A percentile compares a stretch with the other conserved stretches of the same genome.
Evolutionary conservation across 2,888 invertebrate genomes (phyloP).

Genomic region (Holacanthella duospinosa): DNA sequence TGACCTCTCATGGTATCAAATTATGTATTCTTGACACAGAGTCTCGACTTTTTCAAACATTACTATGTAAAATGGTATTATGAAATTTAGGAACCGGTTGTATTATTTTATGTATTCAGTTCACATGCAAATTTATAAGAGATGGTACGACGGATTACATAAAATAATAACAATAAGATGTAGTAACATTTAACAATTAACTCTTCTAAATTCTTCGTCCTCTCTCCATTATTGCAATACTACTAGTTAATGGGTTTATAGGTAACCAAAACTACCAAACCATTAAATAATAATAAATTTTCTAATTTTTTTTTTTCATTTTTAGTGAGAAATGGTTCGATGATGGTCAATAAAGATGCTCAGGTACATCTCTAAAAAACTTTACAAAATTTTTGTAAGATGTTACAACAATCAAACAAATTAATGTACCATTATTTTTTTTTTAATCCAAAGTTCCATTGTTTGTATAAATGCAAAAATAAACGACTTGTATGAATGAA

Average conservation of each 20-base stretch:
- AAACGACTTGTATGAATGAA: no score
- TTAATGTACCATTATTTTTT: background rate
- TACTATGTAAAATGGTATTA: background rate
- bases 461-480: no score
- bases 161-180: background rate
- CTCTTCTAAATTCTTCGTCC: background rate
- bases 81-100: background rate
- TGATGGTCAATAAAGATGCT: slow-evolving; percentile 42
- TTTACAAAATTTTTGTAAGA: background rate
- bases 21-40: slow-evolving; percentile 2
- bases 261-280: no score
- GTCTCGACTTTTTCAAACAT: background rate
- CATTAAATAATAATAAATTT: no score
- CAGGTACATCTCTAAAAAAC: background rate
- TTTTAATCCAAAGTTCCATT: background rate
- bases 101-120: background rate
- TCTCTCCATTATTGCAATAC: background rate
- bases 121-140: background rate
- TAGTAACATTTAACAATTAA: background rate
- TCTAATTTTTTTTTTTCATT: slow-evolving; percentile 39
- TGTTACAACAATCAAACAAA: background rate
- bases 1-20: background rate
- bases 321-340: slow-evolving; percentile 61
- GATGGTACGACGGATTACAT: no score
- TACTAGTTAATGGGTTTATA: background rate